phyloP scores from a whole-genome alignment of 92 coral and sea anemone genomes.

The Epizoanthus illoricatus region DNA sequence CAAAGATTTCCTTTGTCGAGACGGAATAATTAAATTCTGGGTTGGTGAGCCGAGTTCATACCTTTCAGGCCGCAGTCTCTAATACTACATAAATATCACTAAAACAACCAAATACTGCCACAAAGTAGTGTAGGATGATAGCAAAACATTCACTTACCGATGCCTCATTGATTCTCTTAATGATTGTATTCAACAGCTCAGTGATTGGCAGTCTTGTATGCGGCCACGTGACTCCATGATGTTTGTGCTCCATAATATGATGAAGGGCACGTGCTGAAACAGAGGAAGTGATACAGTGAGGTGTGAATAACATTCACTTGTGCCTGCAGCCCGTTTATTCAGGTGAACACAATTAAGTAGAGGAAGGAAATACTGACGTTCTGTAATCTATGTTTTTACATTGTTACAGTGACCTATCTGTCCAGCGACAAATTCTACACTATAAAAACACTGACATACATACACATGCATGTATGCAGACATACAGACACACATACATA shows the following conservation, averaged over 20 bases:
- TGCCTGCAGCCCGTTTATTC: too few species aligned
- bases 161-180: slow-evolving; percentile 89
- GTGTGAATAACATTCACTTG: background rate
- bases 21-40: background rate
- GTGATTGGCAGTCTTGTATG: slow-evolving; percentile 67
- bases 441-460: too few species aligned
- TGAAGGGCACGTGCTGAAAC: slow-evolving; percentile 82
- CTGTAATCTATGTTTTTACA: too few species aligned
- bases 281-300: background rate
- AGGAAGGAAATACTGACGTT: too few species aligned
- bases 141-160: slow-evolving; percentile 65
- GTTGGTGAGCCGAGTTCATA: background rate
- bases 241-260: slow-evolving; percentile 76
- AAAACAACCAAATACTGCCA: too few species aligned
- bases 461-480: too few species aligned
- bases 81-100: too few species aligned
- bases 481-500: too few species aligned
- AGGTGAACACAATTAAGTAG: too few species aligned
- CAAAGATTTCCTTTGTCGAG: too few species aligned
- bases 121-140: background rate
- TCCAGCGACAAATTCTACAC: too few species aligned
- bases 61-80: background rate
- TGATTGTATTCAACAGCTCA: slow-evolving; percentile 70
- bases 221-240: slow-evolving; percentile 87
- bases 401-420: too few species aligned